Conservation (phyloP, 2,797 vertebrate genomes). For the Danio choprae region DNA sequence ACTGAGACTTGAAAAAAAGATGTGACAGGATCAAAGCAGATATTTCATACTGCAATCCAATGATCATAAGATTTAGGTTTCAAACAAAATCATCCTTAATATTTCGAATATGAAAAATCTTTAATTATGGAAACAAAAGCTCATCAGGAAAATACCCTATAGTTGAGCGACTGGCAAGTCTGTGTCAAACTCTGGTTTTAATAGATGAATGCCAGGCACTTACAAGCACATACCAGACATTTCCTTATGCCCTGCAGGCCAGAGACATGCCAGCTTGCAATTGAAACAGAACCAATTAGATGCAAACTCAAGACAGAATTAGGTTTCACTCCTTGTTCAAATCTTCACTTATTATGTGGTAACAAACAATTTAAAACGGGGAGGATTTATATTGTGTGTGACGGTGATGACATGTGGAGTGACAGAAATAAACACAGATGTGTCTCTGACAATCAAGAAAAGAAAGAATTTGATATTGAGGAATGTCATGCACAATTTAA, state of each 20-base stretch:
- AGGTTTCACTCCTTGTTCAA: slow-evolving; percentile 2
- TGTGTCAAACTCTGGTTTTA: slow-evolving; percentile 17
- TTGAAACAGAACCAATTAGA: slow-evolving; percentile 24
- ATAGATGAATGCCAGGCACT: slow-evolving; percentile 11
- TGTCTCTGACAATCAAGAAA: background rate
- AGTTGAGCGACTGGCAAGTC: background rate
- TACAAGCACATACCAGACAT: slow-evolving; percentile 29
- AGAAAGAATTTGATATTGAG: background rate
- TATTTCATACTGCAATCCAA: background rate
- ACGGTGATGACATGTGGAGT: background rate
- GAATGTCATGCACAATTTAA: background rate
- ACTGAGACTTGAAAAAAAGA: background rate
- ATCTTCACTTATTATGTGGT: slow-evolving; percentile 3
- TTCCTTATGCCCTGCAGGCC: slow-evolving; percentile 8
- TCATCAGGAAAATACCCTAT: slow-evolving; percentile 1
- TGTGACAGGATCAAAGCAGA: background rate
- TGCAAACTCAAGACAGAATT: slow-evolving; percentile 8
- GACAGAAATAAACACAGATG: background rate
- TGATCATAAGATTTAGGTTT: background rate
- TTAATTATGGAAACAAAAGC: background rate
- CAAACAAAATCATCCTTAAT: background rate
- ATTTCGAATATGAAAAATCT: background rate
- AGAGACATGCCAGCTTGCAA: slow-evolving; percentile 23
- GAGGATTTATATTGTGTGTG: background rate
- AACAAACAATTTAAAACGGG: background rate